Evolutionary conservation across 2,797 vertebrate species (phyloP), one percentile per base, ranked within the genome.

Genomic region (Chromis chromis): DNA sequence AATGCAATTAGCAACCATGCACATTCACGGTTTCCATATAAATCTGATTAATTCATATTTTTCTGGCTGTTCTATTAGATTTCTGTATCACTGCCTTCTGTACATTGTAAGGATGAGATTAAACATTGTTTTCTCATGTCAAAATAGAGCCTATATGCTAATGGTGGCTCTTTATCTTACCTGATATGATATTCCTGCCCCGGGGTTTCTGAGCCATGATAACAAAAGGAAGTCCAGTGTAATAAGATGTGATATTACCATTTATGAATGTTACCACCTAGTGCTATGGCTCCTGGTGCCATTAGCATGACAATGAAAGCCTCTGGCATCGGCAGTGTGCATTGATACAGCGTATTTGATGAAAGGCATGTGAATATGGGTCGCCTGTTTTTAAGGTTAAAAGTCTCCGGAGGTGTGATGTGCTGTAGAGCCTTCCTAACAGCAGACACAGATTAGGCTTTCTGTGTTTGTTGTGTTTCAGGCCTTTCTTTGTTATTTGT

Each of bases 301-400:
- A 94, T 95, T 95, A 93, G 83, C 94, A 94, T 95, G 88, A 94
- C 92, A 95, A 95, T 94, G 90, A 87, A 75, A 58, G 91, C 92
- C 91, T 83, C 89, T 87, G 91, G 92, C 89, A 83, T 64, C 44
- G 25, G 85, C 75, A 76, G 73, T 33, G 66, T 82, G 79, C 71
- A 74, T 61, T 86, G 84, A 87, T 83, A 78, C 81, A 62, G 81
- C 46, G 21, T 72, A 78, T 88, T 84, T 90, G 86, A 93, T 85
- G 88, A 88, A 90, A 90, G 90, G 85, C 88, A 86, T 72, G 74
- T 83, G 88, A 89, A 90, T 63, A 76, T 79, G 81, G 74, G 84
- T 76, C 63, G 64, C 74, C 77, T 78, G 75, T 88, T 88, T 86
- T 79, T 81, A 81, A 79, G 76, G 80, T 88, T 80, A 79, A 81